These are phyloP conservation scores for Harpagus bidentatus DNA, from an alignment of 2,113 vertebrate species.

Conservation along the genomic window DNA sequence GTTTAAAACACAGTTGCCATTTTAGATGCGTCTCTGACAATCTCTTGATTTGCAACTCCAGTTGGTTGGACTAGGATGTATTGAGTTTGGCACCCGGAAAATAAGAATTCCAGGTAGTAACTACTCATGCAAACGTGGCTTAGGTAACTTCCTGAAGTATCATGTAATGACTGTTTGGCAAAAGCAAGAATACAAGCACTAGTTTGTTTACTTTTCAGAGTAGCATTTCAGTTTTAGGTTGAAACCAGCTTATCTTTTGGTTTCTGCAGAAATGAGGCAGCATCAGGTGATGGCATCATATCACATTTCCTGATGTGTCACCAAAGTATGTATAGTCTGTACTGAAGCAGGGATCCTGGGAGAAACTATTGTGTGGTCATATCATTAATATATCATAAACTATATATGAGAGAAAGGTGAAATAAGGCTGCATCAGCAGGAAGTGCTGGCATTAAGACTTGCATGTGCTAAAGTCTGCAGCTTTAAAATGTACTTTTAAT, in stretches of 20 bases:
- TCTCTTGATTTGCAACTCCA: constrained; percentile 67
- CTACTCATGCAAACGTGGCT: constrained; percentile 54
- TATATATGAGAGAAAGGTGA: neutral
- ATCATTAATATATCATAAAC: neutral
- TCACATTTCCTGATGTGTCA: constrained; percentile 66
- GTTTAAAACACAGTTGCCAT: constrained; percentile 67
- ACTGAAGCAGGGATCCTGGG: constrained; percentile 61
- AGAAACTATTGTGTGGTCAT: neutral
- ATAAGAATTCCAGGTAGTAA: constrained; percentile 69
- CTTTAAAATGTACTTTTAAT: neutral
- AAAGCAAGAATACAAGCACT: constrained; percentile 25
- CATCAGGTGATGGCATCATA: constrained; percentile 67
- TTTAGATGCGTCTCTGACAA: constrained; percentile 66
- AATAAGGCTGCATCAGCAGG: constrained; percentile 30
- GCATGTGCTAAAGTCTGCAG: constrained; percentile 51
- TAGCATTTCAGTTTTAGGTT: constrained; percentile 62
- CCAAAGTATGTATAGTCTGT: constrained; percentile 63
- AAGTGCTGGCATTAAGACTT: constrained; percentile 52
- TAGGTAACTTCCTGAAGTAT: constrained; percentile 64
- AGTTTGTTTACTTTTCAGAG: constrained; percentile 51
- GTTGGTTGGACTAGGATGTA: constrained; percentile 67
- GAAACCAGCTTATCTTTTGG: constrained; percentile 66
- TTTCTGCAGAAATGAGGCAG: constrained; percentile 66
- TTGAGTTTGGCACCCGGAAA: constrained; percentile 68
- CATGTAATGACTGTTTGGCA: constrained; percentile 56